Evolutionary conservation across 2,113 vertebrate genomes (phyloP), one percentile per base, ranked within the genome.

Genomic region (Thermophis baileyi): DNA sequence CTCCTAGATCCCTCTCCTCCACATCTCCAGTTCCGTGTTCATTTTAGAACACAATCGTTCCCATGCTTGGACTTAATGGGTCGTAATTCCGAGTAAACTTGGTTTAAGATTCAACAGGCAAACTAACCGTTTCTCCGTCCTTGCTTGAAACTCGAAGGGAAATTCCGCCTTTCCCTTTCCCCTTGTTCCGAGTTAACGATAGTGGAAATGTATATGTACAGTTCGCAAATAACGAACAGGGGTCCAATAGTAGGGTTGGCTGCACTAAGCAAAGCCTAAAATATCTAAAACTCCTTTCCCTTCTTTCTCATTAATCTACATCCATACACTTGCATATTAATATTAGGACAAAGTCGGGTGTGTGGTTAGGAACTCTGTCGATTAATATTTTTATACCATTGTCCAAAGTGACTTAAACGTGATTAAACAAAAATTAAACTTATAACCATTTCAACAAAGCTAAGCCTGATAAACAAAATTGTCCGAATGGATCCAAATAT

Each of bases 251-350:
- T 24, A 16, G 93, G 96, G 96, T 89, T 81, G 95, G 96, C 95
- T 97, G 94, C 95, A 91, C 30, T 93, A 97, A 95, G 90, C 93
- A 94, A 97, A 97, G 96, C 95, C 95, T 96, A 92, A 96, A 91
- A 95, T 94, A 49, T 89, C 44, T 44, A 47, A 63, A 44, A n/a
- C 16, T 20, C 7, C 55, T 20, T 86, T 3, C 8, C 47, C 49
- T 40, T 3, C 2, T 30, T 51, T 81, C 92, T 40, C 25, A 20
- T 12, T 85, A 54, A 46, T 30, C 25, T 6, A 6, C 40, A 55
- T 10, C 40, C 30, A 11, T 14, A 47, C 24, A 18, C 14, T 54
- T 57, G 40, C 44, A 89, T 69, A 22, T 53, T n/a, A 35, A 40
- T 60, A 87, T 40, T 30, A 9, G 11, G 49, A 69, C 35, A 51